A percentile compares a stretch with the other conserved stretches of the same genome.
Evolutionary conservation across 2,113 vertebrate genomes (phyloP).

Genomic region (Numida meleagris): DNA sequence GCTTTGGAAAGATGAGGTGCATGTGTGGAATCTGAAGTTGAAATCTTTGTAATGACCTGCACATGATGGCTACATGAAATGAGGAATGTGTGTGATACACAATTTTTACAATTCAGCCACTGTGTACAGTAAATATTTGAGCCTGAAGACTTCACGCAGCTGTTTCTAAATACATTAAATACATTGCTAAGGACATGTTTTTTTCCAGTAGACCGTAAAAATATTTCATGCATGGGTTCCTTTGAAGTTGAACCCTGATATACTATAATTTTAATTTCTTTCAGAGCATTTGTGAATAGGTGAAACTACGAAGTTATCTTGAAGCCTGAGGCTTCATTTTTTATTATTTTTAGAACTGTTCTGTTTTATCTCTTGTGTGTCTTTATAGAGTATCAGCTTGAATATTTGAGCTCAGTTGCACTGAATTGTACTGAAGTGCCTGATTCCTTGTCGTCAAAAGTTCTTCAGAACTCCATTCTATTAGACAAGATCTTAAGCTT

Average conservation of each 20-base stretch:
- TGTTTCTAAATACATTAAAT: neutral
- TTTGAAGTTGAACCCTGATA: neutral
- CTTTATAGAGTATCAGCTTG: neutral
- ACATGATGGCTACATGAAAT: neutral
- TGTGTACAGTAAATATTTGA: neutral
- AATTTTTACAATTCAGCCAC: neutral
- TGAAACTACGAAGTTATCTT: neutral
- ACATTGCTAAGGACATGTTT: neutral
- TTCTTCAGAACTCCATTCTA: slow-evolving; percentile 8
- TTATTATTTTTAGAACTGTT: neutral
- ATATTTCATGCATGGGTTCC: neutral
- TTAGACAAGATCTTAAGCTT: neutral
- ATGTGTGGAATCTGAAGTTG: neutral
- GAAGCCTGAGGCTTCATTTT: neutral
- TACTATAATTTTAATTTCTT: neutral
- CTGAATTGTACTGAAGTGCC: slow-evolving; percentile 1
- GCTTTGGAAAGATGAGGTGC: neutral
- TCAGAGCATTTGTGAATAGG: neutral
- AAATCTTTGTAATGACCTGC: neutral
- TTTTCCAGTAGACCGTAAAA: neutral
- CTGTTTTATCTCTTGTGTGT: neutral
- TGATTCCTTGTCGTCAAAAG: neutral
- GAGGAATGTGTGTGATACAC: neutral
- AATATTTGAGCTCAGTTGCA: neutral
- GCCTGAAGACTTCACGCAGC: neutral